Evolutionary conservation across 2,888 invertebrate genomes (phyloP).

Genomic region (Marronus borbonicus): DNA sequence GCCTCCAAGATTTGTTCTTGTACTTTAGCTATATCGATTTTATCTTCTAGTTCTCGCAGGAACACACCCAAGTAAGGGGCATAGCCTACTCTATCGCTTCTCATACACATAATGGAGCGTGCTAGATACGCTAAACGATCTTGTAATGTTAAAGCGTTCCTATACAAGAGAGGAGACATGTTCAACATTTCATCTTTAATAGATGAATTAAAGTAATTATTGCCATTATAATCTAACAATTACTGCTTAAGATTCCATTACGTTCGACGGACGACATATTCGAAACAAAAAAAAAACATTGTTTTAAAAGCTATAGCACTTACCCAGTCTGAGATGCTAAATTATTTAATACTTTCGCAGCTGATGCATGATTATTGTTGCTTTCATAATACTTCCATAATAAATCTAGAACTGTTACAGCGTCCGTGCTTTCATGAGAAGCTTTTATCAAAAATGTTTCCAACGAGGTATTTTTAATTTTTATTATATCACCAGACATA

Average conservation of each 20-base stretch:
- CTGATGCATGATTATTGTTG: constrained; percentile 91
- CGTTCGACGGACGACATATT: too few species aligned
- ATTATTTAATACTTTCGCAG: constrained; percentile 91
- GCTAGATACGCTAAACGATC: constrained; percentile 93
- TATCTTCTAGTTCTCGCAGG: constrained; percentile 92
- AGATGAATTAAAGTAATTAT: too few species aligned
- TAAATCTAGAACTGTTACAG: constrained; percentile 78
- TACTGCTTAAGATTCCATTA: too few species aligned
- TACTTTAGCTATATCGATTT: constrained; percentile 91
- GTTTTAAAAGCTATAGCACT: constrained; percentile 23
- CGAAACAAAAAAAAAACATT: too few species aligned
- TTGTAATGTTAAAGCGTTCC: constrained; percentile 81
- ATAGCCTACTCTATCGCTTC: constrained; percentile 86
- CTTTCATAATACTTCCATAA: constrained; percentile 98
- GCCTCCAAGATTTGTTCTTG: constrained; percentile 82
- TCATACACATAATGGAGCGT: constrained; percentile 95
- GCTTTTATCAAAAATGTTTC: constrained; percentile 82
- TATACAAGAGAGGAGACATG: constrained; percentile 63
- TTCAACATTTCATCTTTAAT: not conserved
- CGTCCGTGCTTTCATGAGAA: constrained; percentile 74
- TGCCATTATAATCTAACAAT: too few species aligned
- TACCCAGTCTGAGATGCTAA: constrained; percentile 85
- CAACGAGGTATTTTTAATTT: constrained; percentile 79
- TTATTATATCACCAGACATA: constrained; percentile 80
- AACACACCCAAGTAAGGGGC: constrained; percentile 84